Conservation (phyloP, 1,140 invertebrate genomes). For the Diabrotica virgifera region DNA sequence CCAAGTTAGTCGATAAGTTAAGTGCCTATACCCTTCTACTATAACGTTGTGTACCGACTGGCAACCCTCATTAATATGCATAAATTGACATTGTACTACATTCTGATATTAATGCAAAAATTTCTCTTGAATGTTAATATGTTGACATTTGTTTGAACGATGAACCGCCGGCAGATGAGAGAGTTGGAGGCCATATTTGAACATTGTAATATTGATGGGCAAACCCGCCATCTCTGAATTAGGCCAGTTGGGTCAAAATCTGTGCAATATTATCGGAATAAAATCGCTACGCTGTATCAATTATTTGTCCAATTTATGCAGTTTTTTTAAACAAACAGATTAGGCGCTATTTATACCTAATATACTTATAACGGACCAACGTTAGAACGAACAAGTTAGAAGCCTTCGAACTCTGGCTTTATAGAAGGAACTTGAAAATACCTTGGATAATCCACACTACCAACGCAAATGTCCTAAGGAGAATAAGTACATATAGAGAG, state of each 20-base stretch:
- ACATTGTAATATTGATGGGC: constrained; percentile 28
- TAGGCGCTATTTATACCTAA: too few species aligned
- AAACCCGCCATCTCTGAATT: constrained; percentile 9
- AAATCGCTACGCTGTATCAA: too few species aligned
- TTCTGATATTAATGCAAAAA: constrained; percentile 32
- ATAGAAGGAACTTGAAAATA: too few species aligned
- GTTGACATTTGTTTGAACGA: constrained; percentile 26
- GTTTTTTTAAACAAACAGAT: too few species aligned
- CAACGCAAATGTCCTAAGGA: too few species aligned
- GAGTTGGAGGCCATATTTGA: constrained; percentile 23
- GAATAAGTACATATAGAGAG: too few species aligned
- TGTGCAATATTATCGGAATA: too few species aligned
- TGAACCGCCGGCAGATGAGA: constrained; percentile 3
- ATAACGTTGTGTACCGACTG: constrained; percentile 15
- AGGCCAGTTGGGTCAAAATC: background rate
- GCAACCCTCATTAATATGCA: constrained; percentile 32
- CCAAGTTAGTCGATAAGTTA: constrained; percentile 12
- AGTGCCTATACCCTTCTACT: constrained; percentile 13
- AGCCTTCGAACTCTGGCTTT: too few species aligned
- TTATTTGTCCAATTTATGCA: too few species aligned
- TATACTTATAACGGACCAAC: too few species aligned
- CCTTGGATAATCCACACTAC: too few species aligned
- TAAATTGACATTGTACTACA: constrained; percentile 34
- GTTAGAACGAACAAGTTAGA: too few species aligned
- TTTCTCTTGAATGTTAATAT: constrained; percentile 34